Evolutionary conservation across 2,113 vertebrate genomes (phyloP), one percentile per base, ranked within the genome.

Genomic region (Antigone vipio): DNA sequence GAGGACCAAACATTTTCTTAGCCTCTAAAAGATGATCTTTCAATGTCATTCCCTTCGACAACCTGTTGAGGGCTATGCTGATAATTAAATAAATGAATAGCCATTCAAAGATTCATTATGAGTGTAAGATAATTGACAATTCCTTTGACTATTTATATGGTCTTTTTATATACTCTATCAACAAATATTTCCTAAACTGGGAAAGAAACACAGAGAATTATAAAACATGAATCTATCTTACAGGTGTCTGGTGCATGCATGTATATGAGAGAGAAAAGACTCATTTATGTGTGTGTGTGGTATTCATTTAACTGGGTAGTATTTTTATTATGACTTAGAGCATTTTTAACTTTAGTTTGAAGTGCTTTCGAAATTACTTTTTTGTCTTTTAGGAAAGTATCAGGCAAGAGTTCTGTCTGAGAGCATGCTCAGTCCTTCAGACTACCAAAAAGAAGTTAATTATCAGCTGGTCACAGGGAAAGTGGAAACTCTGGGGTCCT

Each of bases 321-420:
- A 62, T 19, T 94, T 93, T 94, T 80, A 20, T 93, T 90, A 45
- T 53, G 60, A 52, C 8, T 45, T 67, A n/a, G 21, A 89, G 53
- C 8, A 50, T 52, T 77, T 75, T 93, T 53, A 60, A 49, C 52
- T 93, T 67, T 20, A 74, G 32, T 81, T 87, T 75, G 19, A 87
- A 68, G 11, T 78, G 56, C 38, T 92, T 87, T 80, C 42, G 76
- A 59, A 64, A 16, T 49, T 7, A 6, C 3, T 49, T 29, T 82
- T 77, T 83, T 95, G 47, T 92, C 32, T 94, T 97, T 49, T 96
- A 99, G 99, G 99, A 72, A 99, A 99, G 93, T 99, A 99, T 90
- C 99, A 99, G 95, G 99, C 99, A 62, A 98, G 99, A 76, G 97
- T 99, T 80, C 98, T 99, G 47, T 98, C 99, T 11, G 99, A 99